Base-by-base conservation (phyloP, 2,797 vertebrate genomes). In the Uromys caudimaculatus region DNA sequence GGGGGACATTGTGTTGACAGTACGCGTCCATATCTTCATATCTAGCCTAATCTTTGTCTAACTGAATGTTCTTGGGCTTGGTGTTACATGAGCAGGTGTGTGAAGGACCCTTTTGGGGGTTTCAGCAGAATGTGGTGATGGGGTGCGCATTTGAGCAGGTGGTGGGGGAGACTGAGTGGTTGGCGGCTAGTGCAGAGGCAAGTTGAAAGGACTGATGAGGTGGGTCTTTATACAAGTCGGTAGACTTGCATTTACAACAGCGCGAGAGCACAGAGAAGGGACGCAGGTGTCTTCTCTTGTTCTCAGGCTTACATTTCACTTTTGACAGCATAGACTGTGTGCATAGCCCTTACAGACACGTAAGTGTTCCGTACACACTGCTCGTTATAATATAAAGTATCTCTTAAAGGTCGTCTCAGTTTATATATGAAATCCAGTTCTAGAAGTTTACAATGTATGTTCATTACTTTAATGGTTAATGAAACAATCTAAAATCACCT, bases 331-430 rank as follows among this genome's bases (percentile, higher is more conserved):
- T 38, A 52, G 69, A 85, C 41, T 92, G 32, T 93, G 12, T 69
- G 14, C 19, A 13, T 88, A 29, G 64, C n/a, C 44, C 21, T 35
- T 41, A 62, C 23, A 82, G 23, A 58, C 54, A 79, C 9, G 54
- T n/a, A 87, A 85, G 35, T 64, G 79, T 69, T 67, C 35, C 35
- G 67, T 41, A 29, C 14, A 81, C 88, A 47, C 4, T 64, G 5
- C 89, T 89, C 50, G 10, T 78, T 84, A 8, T 78, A 79, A 95
- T 41, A 77, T 91, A 84, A 87, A 90, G 64, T 52, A 56, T 67
- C 47, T 11, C 58, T 91, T 83, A 92, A 41, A 77, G 9, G 12
- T 41, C 41, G 50, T 50, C 79, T 16, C 38, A 62, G 71, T 67
- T 62, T 71, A 2, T 83, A 32, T 85, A 32, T 62, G 16, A 89